These are phyloP conservation scores for Corynorhinus townsendii DNA, from an alignment of 2,113 vertebrate species.

Conservation along the genomic window DNA sequence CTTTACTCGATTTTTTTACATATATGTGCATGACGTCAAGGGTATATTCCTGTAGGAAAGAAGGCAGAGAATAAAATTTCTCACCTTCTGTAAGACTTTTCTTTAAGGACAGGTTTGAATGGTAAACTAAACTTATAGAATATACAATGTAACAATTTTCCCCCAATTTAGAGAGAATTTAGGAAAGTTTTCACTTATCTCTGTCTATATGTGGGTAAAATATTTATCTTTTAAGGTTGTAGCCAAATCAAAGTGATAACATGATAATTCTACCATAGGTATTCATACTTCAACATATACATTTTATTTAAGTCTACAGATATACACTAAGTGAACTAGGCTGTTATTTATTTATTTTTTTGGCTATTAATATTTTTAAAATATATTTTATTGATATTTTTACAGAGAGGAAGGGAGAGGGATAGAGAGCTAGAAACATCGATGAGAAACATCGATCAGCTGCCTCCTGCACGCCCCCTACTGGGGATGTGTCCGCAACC, in stretches of 20 bases:
- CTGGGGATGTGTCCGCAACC: no score
- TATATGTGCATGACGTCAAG: no score
- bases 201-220: not conserved
- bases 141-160: no score
- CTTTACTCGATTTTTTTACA: fast-evolving
- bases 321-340: not conserved
- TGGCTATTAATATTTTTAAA: not conserved
- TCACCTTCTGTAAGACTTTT: not conserved
- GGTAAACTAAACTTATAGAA: no score
- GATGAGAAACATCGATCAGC: no score
- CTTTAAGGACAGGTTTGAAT: not conserved
- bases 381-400: no score
- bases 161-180: not conserved
- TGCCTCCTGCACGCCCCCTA: no score
- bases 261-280: not conserved
- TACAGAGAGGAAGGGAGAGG: no score
- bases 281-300: not conserved
- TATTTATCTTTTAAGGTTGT: not conserved
- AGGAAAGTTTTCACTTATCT: not conserved
- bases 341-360: not conserved
- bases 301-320: not conserved
- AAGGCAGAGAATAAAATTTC: not conserved
- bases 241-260: not conserved
- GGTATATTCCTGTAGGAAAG: not conserved
- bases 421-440: no score